Evolutionary conservation across 2,888 invertebrate species (phyloP).

Genomic region (Gnatocerus cornutus): DNA sequence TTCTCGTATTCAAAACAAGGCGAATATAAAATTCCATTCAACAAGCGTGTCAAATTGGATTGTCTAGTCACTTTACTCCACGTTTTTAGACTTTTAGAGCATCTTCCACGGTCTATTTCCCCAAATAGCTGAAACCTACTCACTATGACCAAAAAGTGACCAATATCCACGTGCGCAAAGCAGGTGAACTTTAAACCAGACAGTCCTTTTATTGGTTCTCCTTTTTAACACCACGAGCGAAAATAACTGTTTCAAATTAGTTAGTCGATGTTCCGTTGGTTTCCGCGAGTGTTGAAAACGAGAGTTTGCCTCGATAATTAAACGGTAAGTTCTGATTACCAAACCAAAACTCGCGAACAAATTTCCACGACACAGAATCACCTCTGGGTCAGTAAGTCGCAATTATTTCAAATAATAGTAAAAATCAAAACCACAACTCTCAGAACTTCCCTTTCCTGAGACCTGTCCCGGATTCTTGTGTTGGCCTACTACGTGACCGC

Average conservation of each 20-base stretch:
- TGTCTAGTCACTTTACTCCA: constrained; percentile 30
- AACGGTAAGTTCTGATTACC: constrained; percentile 10
- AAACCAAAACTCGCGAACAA: not conserved
- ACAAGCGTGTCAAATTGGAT: constrained; percentile 17
- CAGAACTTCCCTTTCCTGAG: constrained; percentile 52
- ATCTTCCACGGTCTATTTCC: constrained; percentile 42
- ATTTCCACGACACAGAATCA: constrained; percentile 7
- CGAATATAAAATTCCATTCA: constrained; percentile 30
- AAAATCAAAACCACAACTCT: constrained; percentile 43
- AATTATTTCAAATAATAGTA: constrained; percentile 40
- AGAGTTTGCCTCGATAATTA: constrained; percentile 41
- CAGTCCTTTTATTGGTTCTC: constrained; percentile 47
- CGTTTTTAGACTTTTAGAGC: constrained; percentile 36
- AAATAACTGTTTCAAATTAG: constrained; percentile 56
- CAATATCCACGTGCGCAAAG: not conserved
- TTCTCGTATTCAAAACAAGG: constrained; percentile 6
- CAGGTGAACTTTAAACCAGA: not conserved
- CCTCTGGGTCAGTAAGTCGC: constrained; percentile 29
- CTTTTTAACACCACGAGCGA: constrained; percentile 50
- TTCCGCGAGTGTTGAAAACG: constrained; percentile 39
- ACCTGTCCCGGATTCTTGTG: constrained; percentile 52
- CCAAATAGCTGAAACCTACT: constrained; percentile 14
- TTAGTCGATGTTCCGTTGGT: constrained; percentile 43
- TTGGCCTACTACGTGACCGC: constrained; percentile 61
- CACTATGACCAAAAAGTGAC: not conserved